These are phyloP conservation scores for Hemibagrus guttatus DNA, from an alignment of 2,797 vertebrate genomes.

Conservation along the genomic window DNA sequence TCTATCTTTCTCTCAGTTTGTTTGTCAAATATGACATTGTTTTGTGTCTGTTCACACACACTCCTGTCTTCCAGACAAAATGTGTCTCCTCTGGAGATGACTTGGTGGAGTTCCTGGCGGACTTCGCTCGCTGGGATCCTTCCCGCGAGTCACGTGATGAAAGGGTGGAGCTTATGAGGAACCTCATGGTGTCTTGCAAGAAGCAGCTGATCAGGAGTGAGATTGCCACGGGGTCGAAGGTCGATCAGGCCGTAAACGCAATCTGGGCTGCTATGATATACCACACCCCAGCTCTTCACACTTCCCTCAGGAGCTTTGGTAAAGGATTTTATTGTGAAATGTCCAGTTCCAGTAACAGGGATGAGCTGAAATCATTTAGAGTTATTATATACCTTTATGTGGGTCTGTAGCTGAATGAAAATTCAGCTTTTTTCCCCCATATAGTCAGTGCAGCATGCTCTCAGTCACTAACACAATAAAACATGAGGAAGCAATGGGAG, in stretches of 20 bases:
- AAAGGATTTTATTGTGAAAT: constrained; percentile 57
- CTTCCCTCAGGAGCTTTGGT: constrained; percentile 87
- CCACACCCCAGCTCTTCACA: constrained; percentile 89
- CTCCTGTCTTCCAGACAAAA: constrained; percentile 56
- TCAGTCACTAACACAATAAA: not conserved
- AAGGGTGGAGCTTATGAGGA: constrained; percentile 86
- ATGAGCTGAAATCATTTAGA: not conserved
- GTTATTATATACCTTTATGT: not conserved
- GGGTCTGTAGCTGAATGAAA: not conserved
- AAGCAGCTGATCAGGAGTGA: constrained; percentile 89
- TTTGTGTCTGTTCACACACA: not conserved
- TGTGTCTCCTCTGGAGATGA: constrained; percentile 71
- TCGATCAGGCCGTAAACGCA: constrained; percentile 95
- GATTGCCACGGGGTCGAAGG: constrained; percentile 84
- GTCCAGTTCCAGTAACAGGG: not conserved
- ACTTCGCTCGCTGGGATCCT: constrained; percentile 91
- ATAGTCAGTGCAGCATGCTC: not conserved
- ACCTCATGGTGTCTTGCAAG: constrained; percentile 84
- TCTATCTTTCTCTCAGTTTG: not conserved
- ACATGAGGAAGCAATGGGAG: not conserved
- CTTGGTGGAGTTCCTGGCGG: constrained; percentile 82
- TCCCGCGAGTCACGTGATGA: constrained; percentile 81
- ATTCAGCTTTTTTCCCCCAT: not conserved
- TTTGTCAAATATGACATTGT: not conserved
- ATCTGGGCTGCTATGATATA: constrained; percentile 97